Evolutionary conservation across 1,140 invertebrate genomes (phyloP), one percentile per base, ranked within the genome.

Genomic region (Bombus pyrosoma): DNA sequence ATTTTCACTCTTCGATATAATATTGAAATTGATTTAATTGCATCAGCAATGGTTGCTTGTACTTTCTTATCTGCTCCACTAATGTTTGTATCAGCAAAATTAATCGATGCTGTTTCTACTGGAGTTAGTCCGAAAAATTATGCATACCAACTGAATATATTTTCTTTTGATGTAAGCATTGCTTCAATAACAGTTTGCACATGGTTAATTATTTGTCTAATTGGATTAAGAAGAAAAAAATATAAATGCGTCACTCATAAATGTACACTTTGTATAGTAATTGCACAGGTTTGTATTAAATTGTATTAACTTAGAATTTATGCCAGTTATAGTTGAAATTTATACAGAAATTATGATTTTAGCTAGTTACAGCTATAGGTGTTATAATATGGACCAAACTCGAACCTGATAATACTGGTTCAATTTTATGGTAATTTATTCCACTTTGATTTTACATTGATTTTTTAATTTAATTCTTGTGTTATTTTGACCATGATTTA

Each of bases 51-150:
- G 97, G 98, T 99, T 9, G 97, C 98, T 6, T 98, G 98, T 86
- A 99, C 98, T 0, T 98, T 99, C 93, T 94, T 99, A 59, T 98
- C 98, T 22, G 98, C 98, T 2, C 99, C 98, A 1, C 95, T 99
- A 68, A 99, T 99, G 97, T 99, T 99, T 93, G 96, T 99, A 62
- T 99, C 98, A 0, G 98, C 98, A 12, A 98, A 98, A 96, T 97
- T 99, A 96, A 98, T 99, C 84, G 96, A 97, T 25, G 96, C 98
- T 39, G 97, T 97, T 77, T 96, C 93, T 59, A 81, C 90, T 37
- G 94, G 97, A 87, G 92, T 97, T 8, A 95, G 96, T 89, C 97
- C 97, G 3, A 87, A 94, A 22, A 96, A 97, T 93, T 98, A 98
- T 94, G 95, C 98, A 12, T 96, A 96, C 81, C 96, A 98, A 88